Evolutionary conservation across 2,113 vertebrate genomes (phyloP), one percentile per base, ranked within the genome.

Genomic region (Callocephalon fimbriatum): DNA sequence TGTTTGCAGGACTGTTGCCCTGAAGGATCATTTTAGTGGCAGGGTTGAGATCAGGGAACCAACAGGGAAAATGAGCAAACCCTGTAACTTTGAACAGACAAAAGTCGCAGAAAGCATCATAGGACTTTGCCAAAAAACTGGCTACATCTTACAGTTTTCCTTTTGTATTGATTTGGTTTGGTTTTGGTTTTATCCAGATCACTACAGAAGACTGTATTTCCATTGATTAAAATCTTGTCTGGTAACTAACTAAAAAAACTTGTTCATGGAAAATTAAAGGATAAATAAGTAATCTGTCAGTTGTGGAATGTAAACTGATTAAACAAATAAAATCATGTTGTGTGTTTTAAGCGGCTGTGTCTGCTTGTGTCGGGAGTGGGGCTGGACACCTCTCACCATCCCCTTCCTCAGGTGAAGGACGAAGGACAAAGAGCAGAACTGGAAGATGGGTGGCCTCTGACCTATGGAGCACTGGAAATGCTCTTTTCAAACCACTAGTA

Each of bases 251-350:
- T 98, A 98, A 98, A 98, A 96, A 96, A 98, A 98, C 95, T 98
- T 98, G 97, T 98, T 98, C 96, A 98, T 98, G 97, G 97, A 97
- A 97, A 97, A 88, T 37, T 67, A 32, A 98, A 97, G 97, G 96
- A 94, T 96, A 97, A 98, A 96, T 97, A 98, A 97, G 97, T 98
- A 97, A 98, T 72, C 95, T 98, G 98, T 98, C 98, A 98, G 97
- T 98, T 98, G 98, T 98, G 98, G 98, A 98, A 98, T 98, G 98
- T 98, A 98, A 98, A 98, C 98, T 98, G 98, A 98, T 98, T 98
- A 98, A 98, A 98, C 96, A 97, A 98, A 98, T 98, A 98, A 98
- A 98, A 97, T 86, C 96, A 97, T 98, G 97, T 98, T 98, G 98
- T 98, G 98, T 98, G 98, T 98, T 98, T 98, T 98, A 98, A 97